Conservation (phyloP, 2,797 vertebrate genomes). For the Coregonus ussuriensis region DNA sequence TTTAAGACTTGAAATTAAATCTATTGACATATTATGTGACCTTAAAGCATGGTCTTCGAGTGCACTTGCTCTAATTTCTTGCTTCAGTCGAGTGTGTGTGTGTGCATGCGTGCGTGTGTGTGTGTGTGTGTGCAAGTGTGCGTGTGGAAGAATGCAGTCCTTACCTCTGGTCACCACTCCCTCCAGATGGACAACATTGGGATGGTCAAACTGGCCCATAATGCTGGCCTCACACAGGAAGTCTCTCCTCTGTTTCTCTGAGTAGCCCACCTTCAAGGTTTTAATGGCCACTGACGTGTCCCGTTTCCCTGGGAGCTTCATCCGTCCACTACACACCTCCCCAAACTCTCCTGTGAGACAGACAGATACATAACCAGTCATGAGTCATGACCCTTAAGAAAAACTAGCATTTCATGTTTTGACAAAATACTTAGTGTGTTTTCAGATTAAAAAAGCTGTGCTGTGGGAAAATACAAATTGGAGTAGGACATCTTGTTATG, state of each 20-base stretch:
- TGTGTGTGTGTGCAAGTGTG: neutral
- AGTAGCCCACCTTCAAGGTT: conserved; percentile 96
- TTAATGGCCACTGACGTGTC: conserved; percentile 95
- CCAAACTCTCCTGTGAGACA: conserved; percentile 91
- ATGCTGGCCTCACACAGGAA: conserved; percentile 98
- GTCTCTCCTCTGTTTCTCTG: conserved; percentile 95
- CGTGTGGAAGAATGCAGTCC: neutral
- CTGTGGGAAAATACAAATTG: conserved; percentile 61
- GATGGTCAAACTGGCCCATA: conserved; percentile 99
- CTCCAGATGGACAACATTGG: conserved; percentile 96
- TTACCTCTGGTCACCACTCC: conserved; percentile 97
- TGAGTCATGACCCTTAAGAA: conserved; percentile 30
- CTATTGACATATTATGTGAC: neutral
- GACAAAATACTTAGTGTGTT: conserved; percentile 63
- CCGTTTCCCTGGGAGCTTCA: conserved; percentile 95
- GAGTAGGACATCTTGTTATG: conserved; percentile 62
- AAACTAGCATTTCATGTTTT: conserved; percentile 36
- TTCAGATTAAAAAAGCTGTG: conserved; percentile 68
- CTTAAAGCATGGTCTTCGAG: neutral
- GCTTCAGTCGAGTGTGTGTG: neutral
- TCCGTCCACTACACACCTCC: conserved; percentile 94
- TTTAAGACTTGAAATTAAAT: neutral
- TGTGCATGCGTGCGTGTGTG: neutral
- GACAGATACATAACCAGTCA: neutral
- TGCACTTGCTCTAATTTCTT: no score